phyloP scores from a whole-genome alignment of 2,113 vertebrate species.

The Ictalurus punctatus region DNA sequence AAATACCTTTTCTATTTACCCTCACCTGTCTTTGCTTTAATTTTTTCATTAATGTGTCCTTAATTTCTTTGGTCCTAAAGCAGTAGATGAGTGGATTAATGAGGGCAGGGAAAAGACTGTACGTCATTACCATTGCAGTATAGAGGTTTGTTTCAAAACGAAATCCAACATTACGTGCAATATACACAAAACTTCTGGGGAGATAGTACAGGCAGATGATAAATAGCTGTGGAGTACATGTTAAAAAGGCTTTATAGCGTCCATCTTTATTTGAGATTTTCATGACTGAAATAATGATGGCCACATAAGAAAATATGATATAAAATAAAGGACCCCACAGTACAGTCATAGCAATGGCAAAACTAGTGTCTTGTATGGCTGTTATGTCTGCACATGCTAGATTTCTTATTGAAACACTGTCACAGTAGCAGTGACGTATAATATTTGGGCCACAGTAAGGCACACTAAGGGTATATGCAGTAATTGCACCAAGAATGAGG shows the following conservation, averaged over 20 bases:
- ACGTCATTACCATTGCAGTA: constrained; percentile 63
- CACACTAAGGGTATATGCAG: constrained; percentile 41
- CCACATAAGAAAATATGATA: constrained; percentile 63
- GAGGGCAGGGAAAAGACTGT: constrained; percentile 66
- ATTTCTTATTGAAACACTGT: constrained; percentile 55
- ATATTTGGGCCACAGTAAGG: constrained; percentile 65
- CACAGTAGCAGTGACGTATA: constrained; percentile 68
- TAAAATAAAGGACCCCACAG: constrained; percentile 62
- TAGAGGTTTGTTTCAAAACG: constrained; percentile 56
- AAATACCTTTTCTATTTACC: neutral
- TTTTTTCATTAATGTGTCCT: constrained; percentile 53
- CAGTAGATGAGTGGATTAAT: constrained; percentile 54
- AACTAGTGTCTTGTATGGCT: neutral
- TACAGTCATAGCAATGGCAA: constrained; percentile 61
- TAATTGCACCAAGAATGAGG: constrained; percentile 41
- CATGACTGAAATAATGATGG: constrained; percentile 61
- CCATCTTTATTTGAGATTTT: constrained; percentile 55
- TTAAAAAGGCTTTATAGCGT: constrained; percentile 19
- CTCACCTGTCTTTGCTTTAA: constrained; percentile 33
- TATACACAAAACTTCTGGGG: constrained; percentile 69
- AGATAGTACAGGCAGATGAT: constrained; percentile 70
- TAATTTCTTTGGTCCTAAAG: constrained; percentile 69
- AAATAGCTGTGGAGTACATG: constrained; percentile 69
- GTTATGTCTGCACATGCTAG: constrained; percentile 56
- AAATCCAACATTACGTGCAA: constrained; percentile 52